phyloP scores from a whole-genome alignment of 2,113 vertebrate species.

The Oncorhynchus clarkii region DNA sequence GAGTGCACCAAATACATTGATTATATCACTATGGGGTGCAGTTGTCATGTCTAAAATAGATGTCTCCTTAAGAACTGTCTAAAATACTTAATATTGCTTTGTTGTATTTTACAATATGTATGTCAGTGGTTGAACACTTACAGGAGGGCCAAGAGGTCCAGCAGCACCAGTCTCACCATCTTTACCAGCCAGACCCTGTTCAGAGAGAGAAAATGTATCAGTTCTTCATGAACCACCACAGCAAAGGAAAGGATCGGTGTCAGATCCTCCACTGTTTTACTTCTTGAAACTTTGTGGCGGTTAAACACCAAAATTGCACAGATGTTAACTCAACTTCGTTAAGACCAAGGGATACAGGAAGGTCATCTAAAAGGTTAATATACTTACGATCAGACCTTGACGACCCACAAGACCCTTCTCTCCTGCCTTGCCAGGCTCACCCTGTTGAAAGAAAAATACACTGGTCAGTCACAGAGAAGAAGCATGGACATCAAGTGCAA shows the following conservation, averaged over 20 bases:
- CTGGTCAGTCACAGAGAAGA: neutral
- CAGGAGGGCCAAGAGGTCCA: constrained; percentile 85
- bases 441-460: constrained; percentile 68
- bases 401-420: constrained; percentile 92
- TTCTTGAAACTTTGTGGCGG: neutral
- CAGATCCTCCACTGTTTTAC: neutral
- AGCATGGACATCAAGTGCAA: too few species aligned
- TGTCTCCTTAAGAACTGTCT: neutral
- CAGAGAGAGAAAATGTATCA: constrained; percentile 23
- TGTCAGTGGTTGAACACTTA: constrained; percentile 70
- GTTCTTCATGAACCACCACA: neutral
- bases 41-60: neutral
- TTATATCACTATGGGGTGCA: neutral
- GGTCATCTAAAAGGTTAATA: neutral
- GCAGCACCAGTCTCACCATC: constrained; percentile 91
- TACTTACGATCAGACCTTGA: constrained; percentile 87
- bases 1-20: neutral
- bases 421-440: constrained; percentile 89
- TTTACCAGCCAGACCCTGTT: constrained; percentile 92
- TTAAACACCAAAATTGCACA: neutral
- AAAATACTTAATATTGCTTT: neutral
- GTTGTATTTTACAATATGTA: neutral
- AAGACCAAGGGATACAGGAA: neutral
- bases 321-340: too few species aligned
- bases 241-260: too few species aligned